phyloP scores from a whole-genome alignment of 2,888 invertebrate species.

The Hemicrepidius hirtus region DNA sequence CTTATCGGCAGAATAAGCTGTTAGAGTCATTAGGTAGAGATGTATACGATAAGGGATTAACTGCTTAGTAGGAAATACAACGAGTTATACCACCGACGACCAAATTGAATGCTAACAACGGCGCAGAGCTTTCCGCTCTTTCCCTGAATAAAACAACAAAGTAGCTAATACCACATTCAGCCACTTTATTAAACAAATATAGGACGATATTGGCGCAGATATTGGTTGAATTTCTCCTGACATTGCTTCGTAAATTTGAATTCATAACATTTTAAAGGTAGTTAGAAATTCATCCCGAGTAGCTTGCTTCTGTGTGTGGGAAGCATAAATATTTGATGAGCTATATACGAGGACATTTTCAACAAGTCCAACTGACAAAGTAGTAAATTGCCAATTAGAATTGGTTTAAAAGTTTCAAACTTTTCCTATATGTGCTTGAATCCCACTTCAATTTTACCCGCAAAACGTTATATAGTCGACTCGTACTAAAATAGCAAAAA shows the following conservation, averaged over 20 bases:
- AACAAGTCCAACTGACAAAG: slow-evolving; percentile 35
- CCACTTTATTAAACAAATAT: slow-evolving; percentile 31
- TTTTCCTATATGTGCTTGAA: slow-evolving; percentile 30
- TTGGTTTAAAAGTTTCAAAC: slow-evolving; percentile 32
- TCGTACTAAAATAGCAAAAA: slow-evolving; percentile 8
- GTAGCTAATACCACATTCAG: slow-evolving; percentile 15
- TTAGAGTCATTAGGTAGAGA: slow-evolving; percentile 47
- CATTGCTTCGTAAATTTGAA: slow-evolving; percentile 21
- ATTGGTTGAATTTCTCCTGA: slow-evolving; percentile 5
- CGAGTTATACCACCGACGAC: slow-evolving; percentile 35
- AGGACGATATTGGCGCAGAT: neutral
- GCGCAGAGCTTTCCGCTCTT: slow-evolving; percentile 7
- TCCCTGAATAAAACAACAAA: slow-evolving; percentile 33
- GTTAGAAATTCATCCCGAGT: slow-evolving; percentile 31
- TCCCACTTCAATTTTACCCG: slow-evolving; percentile 25
- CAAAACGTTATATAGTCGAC: neutral
- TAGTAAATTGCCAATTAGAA: slow-evolving; percentile 37
- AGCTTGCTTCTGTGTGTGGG: slow-evolving; percentile 28
- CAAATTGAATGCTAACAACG: slow-evolving; percentile 44
- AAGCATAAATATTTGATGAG: slow-evolving; percentile 42
- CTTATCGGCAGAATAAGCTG: slow-evolving; percentile 50
- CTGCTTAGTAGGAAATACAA: slow-evolving; percentile 45
- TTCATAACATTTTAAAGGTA: slow-evolving; percentile 24
- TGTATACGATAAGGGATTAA: slow-evolving; percentile 49
- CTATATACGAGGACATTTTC: slow-evolving; percentile 29